Evolutionary conservation across 2,797 vertebrate species (phyloP), one percentile per base, ranked within the genome.

Genomic region (Helarctos malayanus): DNA sequence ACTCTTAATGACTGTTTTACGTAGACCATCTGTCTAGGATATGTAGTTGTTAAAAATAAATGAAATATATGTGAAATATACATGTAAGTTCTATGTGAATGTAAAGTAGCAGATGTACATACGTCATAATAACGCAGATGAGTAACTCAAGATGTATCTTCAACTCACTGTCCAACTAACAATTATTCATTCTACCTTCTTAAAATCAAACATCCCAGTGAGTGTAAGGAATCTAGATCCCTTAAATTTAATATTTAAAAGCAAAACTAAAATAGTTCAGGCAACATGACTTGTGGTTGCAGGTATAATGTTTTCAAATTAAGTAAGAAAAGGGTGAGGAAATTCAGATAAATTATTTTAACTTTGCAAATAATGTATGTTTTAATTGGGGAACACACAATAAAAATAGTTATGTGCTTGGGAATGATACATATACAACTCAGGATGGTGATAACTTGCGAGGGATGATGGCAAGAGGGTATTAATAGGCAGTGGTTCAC

Each of bases 301-400:
- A 84, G 25, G 16, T 54, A 82, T 23, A 85, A 59, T 69, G 16
- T 82, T n/a, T 65, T 32, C 1, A 69, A 10, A n/a, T 87, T 32
- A 65, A 52, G n/a, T 41, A 80, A 63, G 29, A 92, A 73, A 95
- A 41, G 3, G 25, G n/a, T 85, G 19, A 75, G 56, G 27, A 32
- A 82, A 92, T 68, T 76, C 57, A 85, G 71, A 56, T 63, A 90
- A 80, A 45, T 65, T 76, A 61, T 61, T 88, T 65, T 56, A 83
- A 61, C n/a, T 80, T 90, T 86, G 47, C 25, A 80, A 80, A 73
- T 16, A 76, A 71, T 32, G 21, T 18, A 59, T n/a, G 5, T 41
- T 65, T 76, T 92, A 76, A 83, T 7, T 10, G 25, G 45, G 32
- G n/a, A 16, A 81, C 32, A 81, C 18, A 19, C 41, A 90, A 52